Evolutionary conservation across 1,140 invertebrate genomes (phyloP), one percentile per base, ranked within the genome.

Genomic region (Helicorthomorpha holstii): DNA sequence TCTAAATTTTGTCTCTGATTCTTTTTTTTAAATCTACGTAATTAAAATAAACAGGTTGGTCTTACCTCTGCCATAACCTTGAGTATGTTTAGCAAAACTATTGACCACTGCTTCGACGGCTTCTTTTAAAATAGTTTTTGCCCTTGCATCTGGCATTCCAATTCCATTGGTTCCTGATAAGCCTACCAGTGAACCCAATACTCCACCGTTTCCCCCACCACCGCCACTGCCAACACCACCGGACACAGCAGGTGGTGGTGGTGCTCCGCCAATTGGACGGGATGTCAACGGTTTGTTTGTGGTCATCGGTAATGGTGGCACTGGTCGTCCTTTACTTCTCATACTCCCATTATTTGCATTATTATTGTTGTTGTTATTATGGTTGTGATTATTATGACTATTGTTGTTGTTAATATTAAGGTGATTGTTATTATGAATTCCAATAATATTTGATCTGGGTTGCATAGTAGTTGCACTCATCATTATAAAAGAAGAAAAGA

Each of bases 31-130:
- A n/a, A n/a, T n/a, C n/a, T n/a, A n/a, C n/a, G n/a, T n/a, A n/a
- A n/a, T n/a, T n/a, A n/a, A n/a, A n/a, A n/a, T n/a, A n/a, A n/a
- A n/a, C n/a, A n/a, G n/a, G n/a, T 41, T 46, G 51, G 16, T 60
- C 63, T 71, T 68, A 83, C 81, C 80, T 77, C 80, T 70, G 48
- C 80, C 80, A 63, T 81, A 82, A 51, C 80, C 79, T 67, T 82
- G 79, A 34, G 78, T 80, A 59, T 83, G 80, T 60, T 82, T 83
- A 10, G 80, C 79, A 67, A 82, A 83, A 64, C 80, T 83, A 64
- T 81, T 82, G 53, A 83, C 80, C 26, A 83, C 80, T 22, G 80
- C 79, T 64, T 83, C 80, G 3, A 83, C 81, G 2, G 81, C 80
- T 64, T 83, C 81, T 60, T 79, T 80, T 27, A 83, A 69, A 29